phyloP scores from a whole-genome alignment of 2,113 vertebrate genomes.

The Sinocyclocheilus grahami region DNA sequence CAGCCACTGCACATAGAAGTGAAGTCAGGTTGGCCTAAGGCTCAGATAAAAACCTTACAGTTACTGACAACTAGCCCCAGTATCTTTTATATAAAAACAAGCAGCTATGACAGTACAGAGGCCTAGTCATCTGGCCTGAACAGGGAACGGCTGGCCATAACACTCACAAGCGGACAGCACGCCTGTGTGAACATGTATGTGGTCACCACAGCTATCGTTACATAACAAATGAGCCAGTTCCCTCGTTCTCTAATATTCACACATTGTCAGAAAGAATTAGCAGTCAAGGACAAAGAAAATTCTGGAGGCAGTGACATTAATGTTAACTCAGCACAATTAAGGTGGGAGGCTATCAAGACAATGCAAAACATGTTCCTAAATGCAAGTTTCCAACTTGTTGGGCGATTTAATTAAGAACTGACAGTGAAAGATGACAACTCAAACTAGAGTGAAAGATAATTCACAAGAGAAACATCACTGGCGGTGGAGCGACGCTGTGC shows the following conservation, averaged over 20 bases:
- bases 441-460: neutral
- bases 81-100: neutral
- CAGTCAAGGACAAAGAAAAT: neutral
- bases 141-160: neutral
- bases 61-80: neutral
- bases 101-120: neutral
- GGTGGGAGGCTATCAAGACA: neutral
- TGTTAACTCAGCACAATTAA: neutral
- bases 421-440: neutral
- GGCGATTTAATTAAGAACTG: neutral
- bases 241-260: neutral
- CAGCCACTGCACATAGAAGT: neutral
- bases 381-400: neutral
- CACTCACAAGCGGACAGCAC: neutral
- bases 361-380: neutral
- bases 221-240: neutral
- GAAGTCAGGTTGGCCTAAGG: neutral
- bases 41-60: neutral
- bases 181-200: neutral
- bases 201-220: neutral
- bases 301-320: neutral
- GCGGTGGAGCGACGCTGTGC: neutral
- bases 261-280: neutral
- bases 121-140: neutral
- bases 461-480: neutral